Percentiles rank a stretch among this genome's conserved stretches.
phyloP scores from a whole-genome alignment of 2,888 invertebrate genomes.

The Onthophagus sagittarius region DNA sequence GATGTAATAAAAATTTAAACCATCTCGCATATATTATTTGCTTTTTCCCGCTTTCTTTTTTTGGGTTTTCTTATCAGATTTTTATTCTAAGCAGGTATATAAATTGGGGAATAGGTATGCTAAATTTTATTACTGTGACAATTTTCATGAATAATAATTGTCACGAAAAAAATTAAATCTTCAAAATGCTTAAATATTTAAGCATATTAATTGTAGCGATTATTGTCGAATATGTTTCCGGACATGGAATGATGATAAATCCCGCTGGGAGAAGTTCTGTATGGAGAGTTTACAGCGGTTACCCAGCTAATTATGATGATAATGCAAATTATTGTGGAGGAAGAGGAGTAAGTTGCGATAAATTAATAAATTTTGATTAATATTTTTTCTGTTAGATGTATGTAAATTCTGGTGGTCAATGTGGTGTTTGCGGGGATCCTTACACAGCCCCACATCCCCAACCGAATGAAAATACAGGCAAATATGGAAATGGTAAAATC shows the following conservation, averaged over 20 bases:
- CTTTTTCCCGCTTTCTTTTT: neutral
- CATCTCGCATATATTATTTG: neutral
- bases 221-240: constrained; percentile 33
- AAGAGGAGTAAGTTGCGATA: constrained; percentile 38
- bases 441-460: constrained; percentile 42
- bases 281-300: constrained; percentile 49
- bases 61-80: neutral
- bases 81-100: neutral
- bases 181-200: constrained; percentile 10
- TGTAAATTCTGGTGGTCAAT: constrained; percentile 36
- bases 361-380: neutral
- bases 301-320: constrained; percentile 52
- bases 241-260: constrained; percentile 53
- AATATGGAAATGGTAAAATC: constrained; percentile 48
- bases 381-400: neutral
- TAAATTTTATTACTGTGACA: too few species aligned
- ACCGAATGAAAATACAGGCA: constrained; percentile 47
- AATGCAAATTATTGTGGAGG: constrained; percentile 54
- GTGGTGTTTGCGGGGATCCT: constrained; percentile 47
- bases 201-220: constrained; percentile 13
- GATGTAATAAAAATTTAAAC: neutral
- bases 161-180: neutral
- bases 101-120: neutral
- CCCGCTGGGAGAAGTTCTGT: constrained; percentile 53
- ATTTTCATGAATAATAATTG: too few species aligned